phyloP scores from a whole-genome alignment of 2,888 invertebrate genomes.

The Uloborus plumipes region DNA sequence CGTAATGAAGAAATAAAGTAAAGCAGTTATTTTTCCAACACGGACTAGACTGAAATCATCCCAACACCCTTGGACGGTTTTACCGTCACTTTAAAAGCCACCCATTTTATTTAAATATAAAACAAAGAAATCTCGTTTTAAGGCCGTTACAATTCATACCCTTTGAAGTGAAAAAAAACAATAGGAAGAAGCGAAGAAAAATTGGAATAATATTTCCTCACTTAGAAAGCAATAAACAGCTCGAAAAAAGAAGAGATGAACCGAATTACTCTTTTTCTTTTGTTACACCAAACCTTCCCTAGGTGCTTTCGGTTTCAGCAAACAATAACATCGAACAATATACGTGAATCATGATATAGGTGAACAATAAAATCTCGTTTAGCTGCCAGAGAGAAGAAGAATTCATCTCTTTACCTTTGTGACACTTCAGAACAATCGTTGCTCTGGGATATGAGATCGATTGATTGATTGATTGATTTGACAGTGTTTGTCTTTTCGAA shows the following conservation, averaged over 20 bases:
- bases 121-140: no score
- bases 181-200: slow-evolving; percentile 32
- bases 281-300: slow-evolving; percentile 39
- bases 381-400: slow-evolving; percentile 11
- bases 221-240: slow-evolving; percentile 55
- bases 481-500: no score
- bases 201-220: slow-evolving; percentile 52
- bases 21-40: no score
- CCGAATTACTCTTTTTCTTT: slow-evolving; percentile 36
- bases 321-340: slow-evolving; percentile 52
- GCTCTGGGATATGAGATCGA: no score
- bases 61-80: no score
- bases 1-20: no score
- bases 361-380: slow-evolving; percentile 59
- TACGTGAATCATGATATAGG: slow-evolving; percentile 38
- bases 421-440: no score
- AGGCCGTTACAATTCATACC: slow-evolving; percentile 21
- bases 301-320: slow-evolving; percentile 41
- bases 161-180: slow-evolving; percentile 16
- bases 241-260: slow-evolving; percentile 12
- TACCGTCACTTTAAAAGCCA: no score
- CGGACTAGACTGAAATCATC: no score
- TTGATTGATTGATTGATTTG: no score
- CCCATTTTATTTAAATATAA: no score
- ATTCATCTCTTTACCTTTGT: no score